phyloP scores from a whole-genome alignment of 2,113 vertebrate genomes.

The Ifrita kowaldi region DNA sequence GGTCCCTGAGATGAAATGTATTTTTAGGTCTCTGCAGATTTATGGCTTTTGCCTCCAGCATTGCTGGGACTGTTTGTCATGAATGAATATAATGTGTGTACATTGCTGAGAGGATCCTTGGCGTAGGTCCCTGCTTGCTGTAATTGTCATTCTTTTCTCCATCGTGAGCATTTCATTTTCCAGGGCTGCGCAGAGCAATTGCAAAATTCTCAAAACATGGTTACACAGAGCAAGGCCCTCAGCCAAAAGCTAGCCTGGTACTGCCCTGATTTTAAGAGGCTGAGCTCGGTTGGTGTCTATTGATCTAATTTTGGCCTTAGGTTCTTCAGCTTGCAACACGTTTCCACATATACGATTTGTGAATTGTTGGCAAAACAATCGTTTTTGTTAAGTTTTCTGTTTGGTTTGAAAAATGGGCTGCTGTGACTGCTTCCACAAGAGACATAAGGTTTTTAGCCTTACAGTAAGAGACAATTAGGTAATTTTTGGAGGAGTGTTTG shows the following conservation, averaged over 20 bases:
- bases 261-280: background rate
- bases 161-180: background rate
- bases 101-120: background rate
- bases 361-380: background rate
- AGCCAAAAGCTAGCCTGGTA: background rate
- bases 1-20: background rate
- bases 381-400: background rate
- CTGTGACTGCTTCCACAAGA: fast-evolving
- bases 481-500: background rate
- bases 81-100: background rate
- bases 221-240: background rate
- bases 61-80: background rate
- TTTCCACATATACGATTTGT: background rate
- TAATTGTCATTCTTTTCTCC: background rate
- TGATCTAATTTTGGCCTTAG: background rate
- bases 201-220: background rate
- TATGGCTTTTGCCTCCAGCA: background rate
- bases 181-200: background rate
- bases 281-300: background rate
- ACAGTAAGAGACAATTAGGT: background rate
- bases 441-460: background rate
- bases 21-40: conserved; percentile 1
- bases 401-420: background rate
- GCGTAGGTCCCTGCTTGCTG: background rate
- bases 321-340: background rate